Conservation (phyloP, 1,140 invertebrate species). For the Triops cancriformis region DNA sequence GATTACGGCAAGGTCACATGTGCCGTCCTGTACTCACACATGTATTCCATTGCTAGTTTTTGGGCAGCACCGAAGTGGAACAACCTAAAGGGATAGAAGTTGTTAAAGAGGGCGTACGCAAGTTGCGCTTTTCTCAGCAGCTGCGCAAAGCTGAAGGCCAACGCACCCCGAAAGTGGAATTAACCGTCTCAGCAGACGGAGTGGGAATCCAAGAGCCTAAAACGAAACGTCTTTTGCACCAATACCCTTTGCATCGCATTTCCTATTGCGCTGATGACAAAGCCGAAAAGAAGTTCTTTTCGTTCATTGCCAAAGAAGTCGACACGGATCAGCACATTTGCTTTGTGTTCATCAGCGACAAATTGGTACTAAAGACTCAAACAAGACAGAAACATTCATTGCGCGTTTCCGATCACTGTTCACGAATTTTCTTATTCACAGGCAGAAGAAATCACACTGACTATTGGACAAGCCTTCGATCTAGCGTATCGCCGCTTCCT, state of each 20-base stretch:
- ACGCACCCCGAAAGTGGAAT: conserved; percentile 86
- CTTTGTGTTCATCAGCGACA: conserved; percentile 94
- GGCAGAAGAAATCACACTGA: conserved; percentile 92
- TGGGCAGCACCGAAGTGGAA: conserved; percentile 84
- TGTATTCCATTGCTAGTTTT: conserved; percentile 53
- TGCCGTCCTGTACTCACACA: background rate
- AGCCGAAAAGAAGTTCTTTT: conserved; percentile 92
- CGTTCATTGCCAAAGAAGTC: conserved; percentile 89
- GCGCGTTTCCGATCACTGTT: background rate
- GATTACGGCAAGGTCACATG: background rate
- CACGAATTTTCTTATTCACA: conserved; percentile 32
- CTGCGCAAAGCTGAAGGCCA: conserved; percentile 77
- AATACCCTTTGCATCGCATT: conserved; percentile 93
- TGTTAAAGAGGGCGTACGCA: conserved; percentile 89
- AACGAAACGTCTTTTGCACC: conserved; percentile 70
- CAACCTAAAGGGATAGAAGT: conserved; percentile 94
- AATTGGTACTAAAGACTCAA: conserved; percentile 51
- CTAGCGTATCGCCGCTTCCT: conserved; percentile 79
- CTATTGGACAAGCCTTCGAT: conserved; percentile 95
- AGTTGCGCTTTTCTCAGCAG: conserved; percentile 88
- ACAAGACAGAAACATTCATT: background rate
- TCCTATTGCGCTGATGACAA: conserved; percentile 98
- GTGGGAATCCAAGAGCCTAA: conserved; percentile 82
- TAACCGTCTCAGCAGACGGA: conserved; percentile 89
- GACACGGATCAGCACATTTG: conserved; percentile 76